Base-by-base conservation (phyloP, 2,113 vertebrate species). In the Malurus elegans region DNA sequence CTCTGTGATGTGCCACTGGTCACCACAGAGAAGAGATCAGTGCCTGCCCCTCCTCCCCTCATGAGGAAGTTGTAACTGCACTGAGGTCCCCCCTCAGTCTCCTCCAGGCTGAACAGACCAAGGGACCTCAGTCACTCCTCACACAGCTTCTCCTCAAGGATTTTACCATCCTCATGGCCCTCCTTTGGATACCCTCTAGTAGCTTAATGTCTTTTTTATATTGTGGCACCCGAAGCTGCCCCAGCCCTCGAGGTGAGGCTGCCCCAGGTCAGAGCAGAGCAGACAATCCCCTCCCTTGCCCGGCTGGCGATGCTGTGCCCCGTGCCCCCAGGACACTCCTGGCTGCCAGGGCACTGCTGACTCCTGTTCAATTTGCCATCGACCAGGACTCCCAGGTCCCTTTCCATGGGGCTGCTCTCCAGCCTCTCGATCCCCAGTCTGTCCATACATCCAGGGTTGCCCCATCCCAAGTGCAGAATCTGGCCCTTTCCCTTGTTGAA, bases 151-250 rank as follows among this genome's bases (percentile, higher is more conserved):
- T 0, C 15, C 8, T 50, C 42, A 16, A 74, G 34, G 12, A 12
- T 1, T 15, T 40, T 12, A 15, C 2, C 23, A 42, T 34, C 5
- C 1, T 0, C 3, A 3, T 34, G 0, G 4, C 5, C 5, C 12
- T 66, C 29, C 16, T 74, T 31, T 57, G 19, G 10, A 74, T 8
- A 2, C 18, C 0, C 18, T 73, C 40, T 12, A 47, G 2, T 2
- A 65, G 6, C 8, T 40, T 6, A 1, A 23, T 29, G 1, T 23
- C 8, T 18, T 61, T 50, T 9, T 23, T 0, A 10, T 24, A 24
- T 2, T 48, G 3, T 10, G 2, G 0, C 0, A 0, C 24, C 24
- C 8, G n/a, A 2, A 7, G 0, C 29, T 65, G 34, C 16, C n/a
- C 18, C 19, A 57, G 42, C 8, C 13, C 51, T 65, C 0, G 1